Conservation (phyloP, 2,797 vertebrate genomes). For the Micrastur ruficollis region DNA sequence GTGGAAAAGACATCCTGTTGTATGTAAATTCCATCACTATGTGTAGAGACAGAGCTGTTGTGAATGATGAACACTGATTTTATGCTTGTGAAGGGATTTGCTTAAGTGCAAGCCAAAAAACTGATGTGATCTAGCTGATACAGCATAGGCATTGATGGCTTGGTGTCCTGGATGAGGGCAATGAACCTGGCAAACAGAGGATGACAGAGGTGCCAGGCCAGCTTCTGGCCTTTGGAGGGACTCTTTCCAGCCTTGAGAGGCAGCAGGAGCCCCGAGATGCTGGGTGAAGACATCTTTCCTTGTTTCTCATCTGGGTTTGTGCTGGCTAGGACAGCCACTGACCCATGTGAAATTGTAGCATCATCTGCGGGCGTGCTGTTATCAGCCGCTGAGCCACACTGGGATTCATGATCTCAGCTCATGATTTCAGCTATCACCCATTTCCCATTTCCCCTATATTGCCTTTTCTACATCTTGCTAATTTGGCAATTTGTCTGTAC, state of each 20-base stretch:
- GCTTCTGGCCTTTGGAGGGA: neutral
- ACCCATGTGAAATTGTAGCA: neutral
- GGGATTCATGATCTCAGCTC: fast-evolving
- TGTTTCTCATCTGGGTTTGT: neutral
- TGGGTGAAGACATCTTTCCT: neutral
- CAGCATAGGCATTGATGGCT: neutral
- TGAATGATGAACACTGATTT: neutral
- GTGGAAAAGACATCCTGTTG: neutral
- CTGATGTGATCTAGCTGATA: no score
- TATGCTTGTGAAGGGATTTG: neutral
- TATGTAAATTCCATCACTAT: neutral
- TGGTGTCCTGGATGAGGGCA: fast-evolving
- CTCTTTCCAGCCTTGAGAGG: neutral
- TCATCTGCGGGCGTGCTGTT: neutral
- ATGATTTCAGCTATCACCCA: fast-evolving
- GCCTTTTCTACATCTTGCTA: neutral
- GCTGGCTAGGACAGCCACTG: neutral
- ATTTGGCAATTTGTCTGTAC: no score
- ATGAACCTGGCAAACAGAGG: neutral
- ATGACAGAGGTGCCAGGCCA: neutral
- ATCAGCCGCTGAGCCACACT: neutral
- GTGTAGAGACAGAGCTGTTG: neutral
- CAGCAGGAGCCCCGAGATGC: neutral
- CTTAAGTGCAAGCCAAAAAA: neutral
- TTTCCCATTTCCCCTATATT: neutral